Percentiles rank a stretch among this genome's conserved stretches.
These are phyloP conservation scores for Tachina grossa DNA, from an alignment of 2,888 invertebrate genomes.

Conservation along the genomic window DNA sequence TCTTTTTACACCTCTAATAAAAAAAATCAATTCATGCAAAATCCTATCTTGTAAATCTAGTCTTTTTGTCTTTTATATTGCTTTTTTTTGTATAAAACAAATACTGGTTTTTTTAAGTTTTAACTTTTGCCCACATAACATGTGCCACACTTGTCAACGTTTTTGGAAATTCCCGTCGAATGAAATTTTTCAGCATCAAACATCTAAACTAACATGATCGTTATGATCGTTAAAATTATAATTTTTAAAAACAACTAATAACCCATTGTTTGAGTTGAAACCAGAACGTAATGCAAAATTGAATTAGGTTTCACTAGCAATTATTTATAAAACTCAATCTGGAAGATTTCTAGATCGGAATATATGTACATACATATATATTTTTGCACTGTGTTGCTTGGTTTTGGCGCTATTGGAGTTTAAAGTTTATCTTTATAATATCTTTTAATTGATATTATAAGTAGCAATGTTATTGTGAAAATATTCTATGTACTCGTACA, in stretches of 20 bases:
- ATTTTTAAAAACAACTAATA: not conserved
- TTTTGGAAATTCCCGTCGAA: slow-evolving; percentile 67
- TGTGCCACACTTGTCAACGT: slow-evolving; percentile 22
- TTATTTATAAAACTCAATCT: not conserved
- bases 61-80: slow-evolving; percentile 12
- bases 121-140: slow-evolving; percentile 31
- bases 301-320: not conserved
- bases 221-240: slow-evolving; percentile 41
- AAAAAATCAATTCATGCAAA: not conserved
- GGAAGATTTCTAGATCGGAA: too few species aligned
- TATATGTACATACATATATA: too few species aligned
- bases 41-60: not conserved
- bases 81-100: slow-evolving; percentile 15
- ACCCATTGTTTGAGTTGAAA: slow-evolving; percentile 14
- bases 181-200: slow-evolving; percentile 49
- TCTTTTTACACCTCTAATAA: not conserved
- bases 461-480: too few species aligned
- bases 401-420: too few species aligned
- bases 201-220: slow-evolving; percentile 36
- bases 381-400: too few species aligned
- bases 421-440: too few species aligned
- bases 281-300: not conserved
- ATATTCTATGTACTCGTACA: too few species aligned
- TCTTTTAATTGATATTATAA: too few species aligned
- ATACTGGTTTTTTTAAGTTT: slow-evolving; percentile 61